Base-by-base conservation (phyloP, 2,797 vertebrate species). In the Borostomias antarcticus region DNA sequence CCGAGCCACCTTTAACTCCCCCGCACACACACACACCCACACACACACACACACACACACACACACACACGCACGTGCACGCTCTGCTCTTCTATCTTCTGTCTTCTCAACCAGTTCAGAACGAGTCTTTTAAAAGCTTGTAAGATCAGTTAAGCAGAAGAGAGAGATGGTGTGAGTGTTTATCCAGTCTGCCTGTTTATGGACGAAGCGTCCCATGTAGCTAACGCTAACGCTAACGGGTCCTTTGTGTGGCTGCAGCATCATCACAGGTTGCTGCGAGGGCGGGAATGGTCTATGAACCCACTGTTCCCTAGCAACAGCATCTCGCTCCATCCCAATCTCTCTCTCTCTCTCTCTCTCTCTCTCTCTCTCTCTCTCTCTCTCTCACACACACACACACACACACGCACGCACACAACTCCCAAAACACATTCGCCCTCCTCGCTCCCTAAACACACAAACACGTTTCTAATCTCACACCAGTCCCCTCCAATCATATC, bases 251-350 rank as follows among this genome's bases (percentile, higher is more conserved):
- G n/a, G n/a, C n/a, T n/a, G n/a, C n/a, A n/a, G n/a, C n/a, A n/a
- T n/a, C n/a, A n/a, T n/a, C n/a, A n/a, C n/a, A n/a, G n/a, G n/a
- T n/a, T n/a, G n/a, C n/a, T n/a, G n/a, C n/a, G n/a, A n/a, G n/a
- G 71, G 61, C 78, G 74, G 69, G 74, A 74, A 57, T 80, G 77
- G 61, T 81, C 78, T 79, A 63, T 79, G 66, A 67, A 76, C 73
- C 73, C 76, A 73, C 74, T 86, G 87, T 90, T 90, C 77, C 89
- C 85, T 83, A 82, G 89, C 90, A 91, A 91, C 90, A 88, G 82
- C 86, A 86, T 89, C 85, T 77, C 69, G 79, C 57, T 33, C 26
- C 54, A 65, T 76, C 81, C 77, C 60, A 73, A 74, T 69, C 53
- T 23, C 26, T 30, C 58, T 30, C 48, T 51, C 56, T 19, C 40